Evolutionary conservation across 2,113 vertebrate species (phyloP).

Genomic region (Lamprotornis superbus): DNA sequence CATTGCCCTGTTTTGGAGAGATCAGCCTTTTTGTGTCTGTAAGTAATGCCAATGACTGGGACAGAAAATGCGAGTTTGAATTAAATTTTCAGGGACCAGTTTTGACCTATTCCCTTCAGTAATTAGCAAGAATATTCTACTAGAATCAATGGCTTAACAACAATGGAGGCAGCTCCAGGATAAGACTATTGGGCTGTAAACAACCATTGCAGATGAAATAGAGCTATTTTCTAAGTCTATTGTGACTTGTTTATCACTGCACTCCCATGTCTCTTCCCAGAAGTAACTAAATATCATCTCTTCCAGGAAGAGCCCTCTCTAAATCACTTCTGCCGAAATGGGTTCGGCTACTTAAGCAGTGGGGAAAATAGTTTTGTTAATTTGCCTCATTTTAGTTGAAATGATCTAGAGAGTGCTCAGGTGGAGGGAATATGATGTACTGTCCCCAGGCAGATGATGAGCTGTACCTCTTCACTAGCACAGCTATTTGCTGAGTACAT

Average conservation of each 20-base stretch:
- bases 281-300: not conserved
- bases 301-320: not conserved
- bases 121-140: constrained; percentile 6
- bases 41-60: not conserved
- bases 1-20: not conserved
- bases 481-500: not conserved
- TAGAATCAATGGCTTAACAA: not conserved
- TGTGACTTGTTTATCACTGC: not conserved
- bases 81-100: not conserved
- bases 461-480: not conserved
- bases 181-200: not conserved
- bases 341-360: not conserved
- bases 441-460: not conserved
- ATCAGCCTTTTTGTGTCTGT: not conserved
- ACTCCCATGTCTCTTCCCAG: not conserved
- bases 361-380: not conserved
- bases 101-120: not conserved
- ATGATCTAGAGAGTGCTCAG: not conserved
- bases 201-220: not conserved
- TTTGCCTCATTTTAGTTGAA: not conserved
- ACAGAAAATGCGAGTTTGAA: not conserved
- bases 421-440: not conserved
- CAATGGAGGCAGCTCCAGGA: not conserved
- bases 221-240: not conserved
- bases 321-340: not conserved